Percentiles rank a stretch among this genome's conserved stretches.
phyloP scores from a whole-genome alignment of 2,888 invertebrate genomes.

The Gari tellinella region DNA sequence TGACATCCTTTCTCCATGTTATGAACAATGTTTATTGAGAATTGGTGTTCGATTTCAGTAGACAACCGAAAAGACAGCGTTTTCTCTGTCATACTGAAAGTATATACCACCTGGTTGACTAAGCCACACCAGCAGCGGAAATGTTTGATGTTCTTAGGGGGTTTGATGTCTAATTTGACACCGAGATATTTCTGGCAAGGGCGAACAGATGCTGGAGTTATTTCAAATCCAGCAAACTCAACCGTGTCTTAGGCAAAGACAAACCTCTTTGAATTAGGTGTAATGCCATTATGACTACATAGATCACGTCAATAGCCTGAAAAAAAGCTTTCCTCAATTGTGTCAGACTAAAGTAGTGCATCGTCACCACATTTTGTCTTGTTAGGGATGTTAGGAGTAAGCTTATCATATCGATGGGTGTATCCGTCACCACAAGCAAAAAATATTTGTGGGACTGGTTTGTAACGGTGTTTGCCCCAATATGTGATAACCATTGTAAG shows the following conservation, averaged over 20 bases:
- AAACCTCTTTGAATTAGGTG: conserved; percentile 69
- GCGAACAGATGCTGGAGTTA: conserved; percentile 35
- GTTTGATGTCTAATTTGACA: conserved; percentile 57
- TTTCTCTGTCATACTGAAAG: conserved; percentile 45
- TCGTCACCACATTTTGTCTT: conserved; percentile 63
- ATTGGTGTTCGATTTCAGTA: conserved; percentile 37
- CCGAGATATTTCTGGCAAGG: conserved; percentile 50
- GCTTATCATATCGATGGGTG: conserved; percentile 63
- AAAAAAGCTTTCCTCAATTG: conserved; percentile 47
- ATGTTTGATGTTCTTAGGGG: too few relatives aligned
- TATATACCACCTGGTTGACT: conserved; percentile 65
- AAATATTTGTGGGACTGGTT: conserved; percentile 61
- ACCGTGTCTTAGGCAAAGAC: conserved; percentile 54
- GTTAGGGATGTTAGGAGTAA: conserved; percentile 62
- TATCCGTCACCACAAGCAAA: conserved; percentile 66
- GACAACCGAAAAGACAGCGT: too few relatives aligned
- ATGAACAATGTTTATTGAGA: too few relatives aligned
- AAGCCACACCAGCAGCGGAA: too few relatives aligned
- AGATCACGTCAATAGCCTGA: conserved; percentile 60
- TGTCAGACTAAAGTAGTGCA: conserved; percentile 34
- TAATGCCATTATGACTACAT: conserved; percentile 61
- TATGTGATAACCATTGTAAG: conserved; percentile 60
- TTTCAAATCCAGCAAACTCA: conserved; percentile 57
- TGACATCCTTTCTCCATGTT: conserved; percentile 63
- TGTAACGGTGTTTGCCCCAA: conserved; percentile 63